Percentiles rank a stretch among this genome's conserved stretches.
These are phyloP conservation scores for Picathartes gymnocephalus DNA, from an alignment of 2,113 vertebrate species.

Conservation along the genomic window DNA sequence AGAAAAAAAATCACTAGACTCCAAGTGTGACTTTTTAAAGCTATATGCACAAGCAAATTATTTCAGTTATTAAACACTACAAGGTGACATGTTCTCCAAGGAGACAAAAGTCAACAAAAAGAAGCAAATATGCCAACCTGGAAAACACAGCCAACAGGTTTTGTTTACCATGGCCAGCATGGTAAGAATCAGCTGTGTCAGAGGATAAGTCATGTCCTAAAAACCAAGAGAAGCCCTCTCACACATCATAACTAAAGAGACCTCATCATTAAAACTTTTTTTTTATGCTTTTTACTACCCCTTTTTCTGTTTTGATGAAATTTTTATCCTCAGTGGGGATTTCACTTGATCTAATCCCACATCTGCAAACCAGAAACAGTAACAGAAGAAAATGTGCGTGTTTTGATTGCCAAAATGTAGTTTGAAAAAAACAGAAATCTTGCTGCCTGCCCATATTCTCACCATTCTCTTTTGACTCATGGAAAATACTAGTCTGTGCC, in stretches of 20 bases:
- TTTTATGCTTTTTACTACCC: background rate
- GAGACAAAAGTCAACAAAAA: background rate
- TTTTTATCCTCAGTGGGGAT: background rate
- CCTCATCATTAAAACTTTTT: background rate
- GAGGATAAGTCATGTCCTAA: background rate
- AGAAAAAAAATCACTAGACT: background rate
- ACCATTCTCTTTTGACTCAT: background rate
- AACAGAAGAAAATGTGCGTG: background rate
- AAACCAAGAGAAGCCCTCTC: background rate
- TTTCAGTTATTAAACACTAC: background rate
- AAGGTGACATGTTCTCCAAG: background rate
- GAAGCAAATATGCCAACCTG: background rate
- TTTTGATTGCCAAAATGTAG: background rate
- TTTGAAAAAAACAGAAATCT: background rate
- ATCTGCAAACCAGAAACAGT: background rate
- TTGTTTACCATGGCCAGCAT: background rate
- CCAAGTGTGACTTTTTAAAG: background rate
- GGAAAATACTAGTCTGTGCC: background rate
- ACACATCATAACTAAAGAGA: background rate
- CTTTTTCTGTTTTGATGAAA: background rate
- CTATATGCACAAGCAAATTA: background rate
- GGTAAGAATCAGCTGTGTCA: background rate
- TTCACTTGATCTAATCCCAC: background rate
- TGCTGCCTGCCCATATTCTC: background rate
- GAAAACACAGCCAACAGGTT: background rate